These are phyloP conservation scores for Megaceryle maxima DNA, from an alignment of 2,113 vertebrate species.

Conservation along the genomic window DNA sequence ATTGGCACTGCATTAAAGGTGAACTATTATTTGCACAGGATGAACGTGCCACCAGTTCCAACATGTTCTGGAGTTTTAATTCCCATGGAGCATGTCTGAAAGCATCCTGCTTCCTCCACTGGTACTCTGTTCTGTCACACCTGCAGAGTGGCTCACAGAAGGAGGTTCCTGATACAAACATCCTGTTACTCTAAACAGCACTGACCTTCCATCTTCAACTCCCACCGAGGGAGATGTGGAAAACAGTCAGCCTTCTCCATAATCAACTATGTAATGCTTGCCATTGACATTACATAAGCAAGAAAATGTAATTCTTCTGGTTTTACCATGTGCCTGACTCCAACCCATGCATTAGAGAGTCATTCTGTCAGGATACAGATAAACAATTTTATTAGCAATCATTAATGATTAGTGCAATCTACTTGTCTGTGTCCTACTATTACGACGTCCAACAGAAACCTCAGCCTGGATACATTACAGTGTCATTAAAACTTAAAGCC, in stretches of 20 bases:
- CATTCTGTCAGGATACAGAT: not conserved
- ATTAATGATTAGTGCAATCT: not conserved
- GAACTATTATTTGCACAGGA: not conserved
- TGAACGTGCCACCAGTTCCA: not conserved
- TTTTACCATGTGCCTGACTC: not conserved
- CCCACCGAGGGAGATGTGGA: rapidly evolving
- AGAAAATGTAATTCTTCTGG: not conserved
- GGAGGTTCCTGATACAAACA: not conserved
- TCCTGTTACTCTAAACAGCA: not conserved
- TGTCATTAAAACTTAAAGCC: conserved; percentile 36
- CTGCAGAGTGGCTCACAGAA: not conserved
- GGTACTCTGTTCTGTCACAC: not conserved
- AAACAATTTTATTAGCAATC: conserved; percentile 9
- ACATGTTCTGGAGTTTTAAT: not conserved
- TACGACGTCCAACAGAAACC: conserved; percentile 17
- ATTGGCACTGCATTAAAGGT: not conserved
- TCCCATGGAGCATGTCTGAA: not conserved
- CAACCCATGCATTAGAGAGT: not conserved
- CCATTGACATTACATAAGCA: not conserved
- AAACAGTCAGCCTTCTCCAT: not conserved
- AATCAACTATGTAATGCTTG: not conserved
- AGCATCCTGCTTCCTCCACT: not conserved
- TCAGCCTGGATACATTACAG: conserved; percentile 22
- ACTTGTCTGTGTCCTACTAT: conserved; percentile 19
- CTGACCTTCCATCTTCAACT: not conserved